Base-by-base conservation (phyloP, 2,797 vertebrate species). In the Synaphobranchus kaupii region DNA sequence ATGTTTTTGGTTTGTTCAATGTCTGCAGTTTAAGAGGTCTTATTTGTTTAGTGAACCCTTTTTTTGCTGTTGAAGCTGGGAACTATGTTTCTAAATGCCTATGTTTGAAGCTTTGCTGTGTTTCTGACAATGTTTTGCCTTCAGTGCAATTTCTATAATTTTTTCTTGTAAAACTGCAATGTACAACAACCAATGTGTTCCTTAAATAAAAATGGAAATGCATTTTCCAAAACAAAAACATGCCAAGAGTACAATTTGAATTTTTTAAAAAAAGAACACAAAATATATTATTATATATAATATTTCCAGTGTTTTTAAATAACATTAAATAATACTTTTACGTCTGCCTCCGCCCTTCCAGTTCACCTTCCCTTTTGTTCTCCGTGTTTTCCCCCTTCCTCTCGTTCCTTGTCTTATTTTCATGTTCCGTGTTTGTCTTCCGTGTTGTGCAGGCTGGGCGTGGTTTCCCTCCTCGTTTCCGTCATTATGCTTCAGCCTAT, bases 91-190 rank as follows among this genome's bases (percentile, higher is more conserved):
- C 34, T 39, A 76, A 39, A 13, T 17, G 76, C 71, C 71, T 39
- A 34, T 39, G 39, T 80, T 80, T 80, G 34, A 44, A 80, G 76
- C 39, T 80, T 80, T 48, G 34, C 20, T 8, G 39, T 80, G 2
- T 47, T 80, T 48, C 48, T 20, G 20, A 48, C 76, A 80, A 20
- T 80, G 34, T 44, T 44, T 47, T 76, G 22, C 76, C 34, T 80
- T 80, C 34, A 17, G 34, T 80, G 76, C 17, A 25, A 48, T 3
- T 44, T 78, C 12, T 25, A 6, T 80, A 48, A 48, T 80, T 47
- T 80, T 48, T 17, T 80, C 39, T 39, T 80, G 76, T 80, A 80
- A 80, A 22, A 39, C 34, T 76, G 34, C 34, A 76, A 76, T 76
- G 71, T 76, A 25, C 34, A 39, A 80, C 39, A 80, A 80, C 76